Percentiles rank a stretch among this genome's conserved stretches.
phyloP scores from a whole-genome alignment of 1,140 invertebrate genomes.

The Pararge aegeria region DNA sequence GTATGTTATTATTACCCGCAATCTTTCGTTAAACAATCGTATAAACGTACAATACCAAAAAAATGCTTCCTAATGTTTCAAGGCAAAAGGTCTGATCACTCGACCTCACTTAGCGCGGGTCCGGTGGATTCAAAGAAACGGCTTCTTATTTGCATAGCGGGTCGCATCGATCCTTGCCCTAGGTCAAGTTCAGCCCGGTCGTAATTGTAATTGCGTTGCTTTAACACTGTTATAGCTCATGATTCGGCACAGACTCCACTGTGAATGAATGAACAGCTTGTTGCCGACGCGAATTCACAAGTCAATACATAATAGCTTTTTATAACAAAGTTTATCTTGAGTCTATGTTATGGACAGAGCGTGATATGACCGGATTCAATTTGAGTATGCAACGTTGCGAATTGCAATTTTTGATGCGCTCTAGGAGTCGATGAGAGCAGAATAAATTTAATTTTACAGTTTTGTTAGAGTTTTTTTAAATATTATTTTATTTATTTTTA shows the following conservation, averaged over 20 bases:
- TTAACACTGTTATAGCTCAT: slow-evolving; percentile 55
- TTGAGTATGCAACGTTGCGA: too few relatives aligned
- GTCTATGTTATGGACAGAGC: too few relatives aligned
- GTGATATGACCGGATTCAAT: too few relatives aligned
- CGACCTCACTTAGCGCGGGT: slow-evolving; percentile 27
- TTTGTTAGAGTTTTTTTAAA: too few relatives aligned
- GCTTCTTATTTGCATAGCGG: slow-evolving; percentile 70
- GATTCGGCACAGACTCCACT: slow-evolving; percentile 33
- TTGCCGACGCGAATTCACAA: neutral
- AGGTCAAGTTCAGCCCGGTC: slow-evolving; percentile 64
- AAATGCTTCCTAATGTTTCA: neutral
- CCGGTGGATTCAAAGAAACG: slow-evolving; percentile 48
- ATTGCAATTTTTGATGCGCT: too few relatives aligned
- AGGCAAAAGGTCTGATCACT: slow-evolving; percentile 23
- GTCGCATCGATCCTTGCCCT: slow-evolving; percentile 56
- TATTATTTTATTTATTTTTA: too few relatives aligned
- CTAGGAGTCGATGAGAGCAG: too few relatives aligned
- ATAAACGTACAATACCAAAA: neutral
- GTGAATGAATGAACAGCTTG: slow-evolving; percentile 11
- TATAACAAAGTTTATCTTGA: too few relatives aligned
- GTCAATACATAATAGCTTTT: neutral
- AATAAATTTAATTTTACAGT: too few relatives aligned
- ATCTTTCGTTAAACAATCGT: too few relatives aligned
- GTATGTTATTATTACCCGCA: too few relatives aligned
- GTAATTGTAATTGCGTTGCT: slow-evolving; percentile 65